These are phyloP conservation scores for Muscina levida DNA, from an alignment of 2,888 invertebrate species.

Conservation along the genomic window DNA sequence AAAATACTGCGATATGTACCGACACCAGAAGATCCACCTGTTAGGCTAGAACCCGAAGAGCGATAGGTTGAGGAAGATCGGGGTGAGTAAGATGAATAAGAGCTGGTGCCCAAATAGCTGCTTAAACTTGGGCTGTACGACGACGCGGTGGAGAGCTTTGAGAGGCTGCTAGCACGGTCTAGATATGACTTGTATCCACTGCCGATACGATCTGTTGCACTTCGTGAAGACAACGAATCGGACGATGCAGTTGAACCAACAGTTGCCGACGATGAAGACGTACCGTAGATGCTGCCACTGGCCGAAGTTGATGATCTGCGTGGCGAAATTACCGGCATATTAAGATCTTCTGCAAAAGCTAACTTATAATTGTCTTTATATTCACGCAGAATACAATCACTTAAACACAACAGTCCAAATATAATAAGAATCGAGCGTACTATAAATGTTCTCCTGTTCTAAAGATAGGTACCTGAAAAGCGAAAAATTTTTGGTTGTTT, in stretches of 20 bases:
- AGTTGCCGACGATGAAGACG: slow-evolving; percentile 76
- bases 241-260: slow-evolving; percentile 69
- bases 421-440: background rate
- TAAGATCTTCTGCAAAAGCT: slow-evolving; percentile 66
- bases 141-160: slow-evolving; percentile 72
- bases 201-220: slow-evolving; percentile 52
- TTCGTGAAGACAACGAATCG: slow-evolving; percentile 53
- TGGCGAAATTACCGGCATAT: slow-evolving; percentile 81
- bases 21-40: slow-evolving; percentile 73
- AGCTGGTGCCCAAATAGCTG: slow-evolving; percentile 62
- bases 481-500: background rate
- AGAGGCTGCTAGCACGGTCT: slow-evolving; percentile 75
- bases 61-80: slow-evolving; percentile 72
- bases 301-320: slow-evolving; percentile 79
- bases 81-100: slow-evolving; percentile 73
- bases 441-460: background rate
- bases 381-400: slow-evolving; percentile 33
- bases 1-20: slow-evolving; percentile 76
- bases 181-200: slow-evolving; percentile 73
- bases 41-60: slow-evolving; percentile 70
- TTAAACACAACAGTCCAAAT: background rate
- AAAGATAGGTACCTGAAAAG: slow-evolving; percentile 3
- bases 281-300: slow-evolving; percentile 79
- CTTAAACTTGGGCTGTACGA: slow-evolving; percentile 69
- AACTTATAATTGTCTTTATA: slow-evolving; percentile 45